Base-by-base conservation (phyloP, 2,888 invertebrate genomes). In the Drosophila kuntzei region DNA sequence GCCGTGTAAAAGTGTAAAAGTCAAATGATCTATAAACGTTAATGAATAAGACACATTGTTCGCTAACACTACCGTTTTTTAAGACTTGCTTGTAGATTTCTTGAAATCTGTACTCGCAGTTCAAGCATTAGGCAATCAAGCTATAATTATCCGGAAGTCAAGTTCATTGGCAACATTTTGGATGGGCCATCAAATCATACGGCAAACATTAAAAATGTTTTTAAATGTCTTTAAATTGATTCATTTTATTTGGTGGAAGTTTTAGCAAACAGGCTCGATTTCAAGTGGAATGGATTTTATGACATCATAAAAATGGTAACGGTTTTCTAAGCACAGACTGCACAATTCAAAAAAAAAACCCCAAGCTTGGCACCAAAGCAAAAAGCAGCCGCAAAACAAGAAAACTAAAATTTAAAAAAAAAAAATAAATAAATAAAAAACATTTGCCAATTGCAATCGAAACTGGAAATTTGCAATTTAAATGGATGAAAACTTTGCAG, bases 391-490 rank as follows among this genome's bases (percentile, higher is more conserved):
- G 3, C 41, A 8, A 49, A 18, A 57, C 51, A 49, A 34, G 46
- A 53, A 57, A 36, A 50, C 49, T 20, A 20, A 41, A 55, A 25
- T 41, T 14, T 1, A 36, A 47, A 39, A 27, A 44, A 36, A 14
- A 37, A 47, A 54, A 43, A 60, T 39, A 68, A 66, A 50, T 64
- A 68, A 70, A 53, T 41, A 22, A 41, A 46, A 65, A 69, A 53
- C 66, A 73, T 79, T 81, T 66, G 61, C 57, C 74, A 76, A 76
- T 67, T 75, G 76, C 79, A 80, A 83, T 81, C 79, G 85, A 84
- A 84, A 84, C 83, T 80, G 79, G 80, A 82, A 83, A 82, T 84
- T 80, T 84, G 83, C 83, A 84, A 84, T 82, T 84, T 84, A 85
- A 84, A 82, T 84, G 83, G 80, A 67, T 81, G 75, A 60, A 76